Base-by-base conservation (phyloP, 2,888 invertebrate species). In the Lasioglossum pauxillum region DNA sequence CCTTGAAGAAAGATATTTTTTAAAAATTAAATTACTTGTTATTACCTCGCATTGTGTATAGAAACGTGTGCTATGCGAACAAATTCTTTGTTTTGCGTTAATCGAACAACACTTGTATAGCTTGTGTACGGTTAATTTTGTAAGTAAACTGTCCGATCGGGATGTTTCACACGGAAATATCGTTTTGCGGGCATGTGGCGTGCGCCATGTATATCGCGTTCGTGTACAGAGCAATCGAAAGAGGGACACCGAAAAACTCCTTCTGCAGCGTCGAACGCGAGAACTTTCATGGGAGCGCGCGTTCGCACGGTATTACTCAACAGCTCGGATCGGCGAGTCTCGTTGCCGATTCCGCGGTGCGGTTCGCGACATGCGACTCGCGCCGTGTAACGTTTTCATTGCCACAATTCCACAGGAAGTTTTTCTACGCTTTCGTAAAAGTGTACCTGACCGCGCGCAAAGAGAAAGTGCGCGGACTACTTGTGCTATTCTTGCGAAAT, bases 381-480 rank as follows among this genome's bases (percentile, higher is more conserved):
- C 64, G 41, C 27, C 19, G 64, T 44, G 67, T 67, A 78, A 79
- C 77, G 78, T 86, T 87, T 86, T 87, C 86, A 86, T 87, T 87
- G 86, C 83, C 87, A 86, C 86, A 79, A 74, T 84, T 86, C 83
- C 83, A 72, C 81, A 79, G 12, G 76, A 77, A 86, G 81, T 86
- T 88, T 81, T 86, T 85, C 64, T 81, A 84, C 88, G 86, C 89
- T 88, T 88, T 89, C 88, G 80, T 84, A 86, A 88, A 88, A 83
- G 69, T 78, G 82, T 87, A 87, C 82, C 90, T 78, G 88, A 81
- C 84, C 82, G 86, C 88, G 86, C 81, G 46, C 86, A 87, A 89
- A 91, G 92, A 92, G 92, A 93, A 92, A 92, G 92, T 92, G 84
- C 83, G 89, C 83, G 90, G 85, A 87, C 90, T 89, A 89, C 90